Conservation (phyloP, 2,797 vertebrate genomes). For the Pseudochaenichthys georgianus region DNA sequence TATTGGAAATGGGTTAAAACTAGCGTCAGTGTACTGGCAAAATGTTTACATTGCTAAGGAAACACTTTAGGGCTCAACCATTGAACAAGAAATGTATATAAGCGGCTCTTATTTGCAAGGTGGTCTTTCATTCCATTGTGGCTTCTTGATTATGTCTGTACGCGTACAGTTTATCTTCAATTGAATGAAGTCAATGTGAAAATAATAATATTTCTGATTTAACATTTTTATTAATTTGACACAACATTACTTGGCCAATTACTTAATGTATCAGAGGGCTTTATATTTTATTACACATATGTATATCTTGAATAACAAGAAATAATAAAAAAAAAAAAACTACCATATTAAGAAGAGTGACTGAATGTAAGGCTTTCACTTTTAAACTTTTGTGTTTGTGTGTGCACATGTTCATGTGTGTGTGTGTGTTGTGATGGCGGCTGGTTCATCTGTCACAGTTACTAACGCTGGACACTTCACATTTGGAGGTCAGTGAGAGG, state of each 20-base stretch:
- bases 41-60: not conserved
- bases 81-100: not conserved
- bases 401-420: conserved; percentile 26
- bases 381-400: conserved; percentile 1
- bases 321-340: too few species aligned
- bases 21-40: not conserved
- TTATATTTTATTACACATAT: too few species aligned
- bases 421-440: conserved; percentile 25
- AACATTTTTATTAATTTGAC: not conserved
- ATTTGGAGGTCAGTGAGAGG: conserved; percentile 68
- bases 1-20: not conserved
- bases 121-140: too few species aligned
- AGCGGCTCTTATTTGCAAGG: not conserved
- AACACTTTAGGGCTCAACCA: not conserved
- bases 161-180: not conserved
- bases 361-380: conserved; percentile 7
- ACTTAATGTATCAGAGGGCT: not conserved
- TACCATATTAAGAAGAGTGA: not conserved
- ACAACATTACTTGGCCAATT: not conserved
- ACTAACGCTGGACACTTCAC: conserved; percentile 56
- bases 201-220: not conserved
- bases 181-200: not conserved
- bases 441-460: conserved; percentile 69
- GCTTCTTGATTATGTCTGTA: too few species aligned
- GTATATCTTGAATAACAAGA: too few species aligned